Conservation (phyloP, 2,113 vertebrate species). For the Ictalurus punctatus region DNA sequence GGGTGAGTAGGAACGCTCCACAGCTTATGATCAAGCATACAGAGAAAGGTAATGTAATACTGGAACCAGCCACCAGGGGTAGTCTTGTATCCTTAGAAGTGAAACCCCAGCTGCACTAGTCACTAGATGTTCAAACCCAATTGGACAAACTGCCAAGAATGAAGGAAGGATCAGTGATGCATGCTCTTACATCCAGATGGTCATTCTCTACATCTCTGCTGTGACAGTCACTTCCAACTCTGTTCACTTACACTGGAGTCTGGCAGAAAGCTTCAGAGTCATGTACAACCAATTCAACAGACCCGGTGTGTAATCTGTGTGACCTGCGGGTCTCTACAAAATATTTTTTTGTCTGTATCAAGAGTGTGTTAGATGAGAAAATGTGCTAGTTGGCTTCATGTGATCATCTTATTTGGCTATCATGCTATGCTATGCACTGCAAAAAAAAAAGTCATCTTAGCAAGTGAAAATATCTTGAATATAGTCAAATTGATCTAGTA, state of each 20-base stretch:
- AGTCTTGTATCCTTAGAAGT: background rate
- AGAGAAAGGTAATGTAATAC: constrained; percentile 26
- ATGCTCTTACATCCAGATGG: constrained; percentile 32
- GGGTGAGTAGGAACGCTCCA: constrained; percentile 26
- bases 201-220: constrained; percentile 35
- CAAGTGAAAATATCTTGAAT: no score
- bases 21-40: constrained; percentile 28
- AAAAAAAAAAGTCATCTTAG: no score
- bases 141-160: background rate
- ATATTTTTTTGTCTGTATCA: constrained; percentile 28
- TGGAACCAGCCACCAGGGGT: constrained; percentile 25
- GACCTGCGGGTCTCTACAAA: constrained; percentile 10
- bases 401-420: constrained; percentile 31
- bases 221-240: constrained; percentile 27
- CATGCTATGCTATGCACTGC: background rate
- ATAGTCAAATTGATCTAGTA: no score
- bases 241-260: constrained; percentile 22
- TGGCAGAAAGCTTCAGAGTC: constrained; percentile 29
- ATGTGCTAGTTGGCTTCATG: constrained; percentile 19
- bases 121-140: constrained; percentile 4
- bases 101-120: background rate
- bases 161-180: constrained; percentile 13
- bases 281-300: constrained; percentile 36
- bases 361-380: constrained; percentile 32
- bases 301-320: background rate